Percentiles rank a stretch among this genome's conserved stretches.
Conservation (phyloP, 2,797 vertebrate species). For the Avahi laniger region DNA sequence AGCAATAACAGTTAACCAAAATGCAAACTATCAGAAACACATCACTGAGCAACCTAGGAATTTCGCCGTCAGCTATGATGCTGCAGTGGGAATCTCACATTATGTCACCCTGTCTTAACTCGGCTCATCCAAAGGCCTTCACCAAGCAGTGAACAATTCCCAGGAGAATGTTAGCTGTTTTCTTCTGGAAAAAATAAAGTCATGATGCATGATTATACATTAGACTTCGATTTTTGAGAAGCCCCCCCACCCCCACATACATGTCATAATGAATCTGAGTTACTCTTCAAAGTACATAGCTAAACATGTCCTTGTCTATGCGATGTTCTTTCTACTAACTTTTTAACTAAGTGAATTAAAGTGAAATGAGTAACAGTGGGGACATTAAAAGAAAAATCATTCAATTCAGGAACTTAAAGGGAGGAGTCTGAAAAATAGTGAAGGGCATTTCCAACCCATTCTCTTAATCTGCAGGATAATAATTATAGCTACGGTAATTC, state of each 20-base stretch:
- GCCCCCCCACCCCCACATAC: not conserved
- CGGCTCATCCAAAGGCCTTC: conserved; percentile 23
- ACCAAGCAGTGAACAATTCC: not conserved
- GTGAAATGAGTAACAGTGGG: not conserved
- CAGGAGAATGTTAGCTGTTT: not conserved
- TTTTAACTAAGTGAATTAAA: not conserved
- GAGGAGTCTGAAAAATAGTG: not conserved
- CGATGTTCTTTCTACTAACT: not conserved
- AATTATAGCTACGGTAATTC: not conserved
- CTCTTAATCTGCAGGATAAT: not conserved
- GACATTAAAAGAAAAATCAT: not conserved
- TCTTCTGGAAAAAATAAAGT: not conserved
- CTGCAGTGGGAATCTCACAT: conserved; percentile 21
- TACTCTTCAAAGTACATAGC: conserved; percentile 28
- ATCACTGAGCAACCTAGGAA: conserved; percentile 43
- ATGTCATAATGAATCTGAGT: conserved; percentile 6
- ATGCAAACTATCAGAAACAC: conserved; percentile 55
- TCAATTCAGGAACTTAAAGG: not conserved
- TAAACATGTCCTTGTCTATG: not conserved
- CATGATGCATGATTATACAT: not conserved
- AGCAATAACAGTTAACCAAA: conserved; percentile 70
- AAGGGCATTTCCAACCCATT: not conserved
- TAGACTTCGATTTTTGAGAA: not conserved
- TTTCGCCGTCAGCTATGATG: conserved; percentile 42
- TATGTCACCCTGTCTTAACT: conserved; percentile 25